Evolutionary conservation across 2,797 vertebrate species (phyloP).

Genomic region (Cheirogaleus major): DNA sequence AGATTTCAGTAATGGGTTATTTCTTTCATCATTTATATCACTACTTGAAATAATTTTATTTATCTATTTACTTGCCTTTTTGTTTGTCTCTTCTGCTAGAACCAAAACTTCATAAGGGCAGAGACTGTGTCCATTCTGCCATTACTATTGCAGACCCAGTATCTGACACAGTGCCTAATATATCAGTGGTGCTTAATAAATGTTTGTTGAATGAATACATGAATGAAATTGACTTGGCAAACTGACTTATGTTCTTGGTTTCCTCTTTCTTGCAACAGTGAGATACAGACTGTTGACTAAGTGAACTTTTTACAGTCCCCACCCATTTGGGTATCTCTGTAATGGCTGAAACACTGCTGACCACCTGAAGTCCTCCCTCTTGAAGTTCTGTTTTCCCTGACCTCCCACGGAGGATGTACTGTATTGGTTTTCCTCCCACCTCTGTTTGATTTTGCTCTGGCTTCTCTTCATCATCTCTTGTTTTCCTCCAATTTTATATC

Average conservation of each 20-base stretch:
- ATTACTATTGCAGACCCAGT: background rate
- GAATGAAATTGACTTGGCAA: background rate
- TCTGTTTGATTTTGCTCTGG: background rate
- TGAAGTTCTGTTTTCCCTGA: background rate
- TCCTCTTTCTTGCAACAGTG: background rate
- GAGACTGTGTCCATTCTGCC: background rate
- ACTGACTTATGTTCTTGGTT: background rate
- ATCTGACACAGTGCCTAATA: background rate
- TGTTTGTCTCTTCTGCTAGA: background rate
- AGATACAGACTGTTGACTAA: background rate
- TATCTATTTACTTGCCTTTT: background rate
- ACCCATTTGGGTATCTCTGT: background rate
- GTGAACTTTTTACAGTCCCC: background rate
- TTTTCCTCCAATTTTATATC: background rate
- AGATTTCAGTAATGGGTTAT: background rate
- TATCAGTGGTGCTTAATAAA: background rate
- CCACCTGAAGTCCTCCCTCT: background rate
- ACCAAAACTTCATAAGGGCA: background rate
- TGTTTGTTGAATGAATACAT: background rate
- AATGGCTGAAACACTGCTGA: background rate
- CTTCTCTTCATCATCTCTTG: background rate
- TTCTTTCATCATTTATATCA: background rate
- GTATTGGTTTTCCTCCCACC: background rate
- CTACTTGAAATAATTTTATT: background rate
- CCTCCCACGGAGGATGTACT: background rate